Percentiles rank a stretch among this genome's conserved stretches.
Evolutionary conservation across 2,113 vertebrate genomes (phyloP).

Genomic region (Malurus alboscapulatus): DNA sequence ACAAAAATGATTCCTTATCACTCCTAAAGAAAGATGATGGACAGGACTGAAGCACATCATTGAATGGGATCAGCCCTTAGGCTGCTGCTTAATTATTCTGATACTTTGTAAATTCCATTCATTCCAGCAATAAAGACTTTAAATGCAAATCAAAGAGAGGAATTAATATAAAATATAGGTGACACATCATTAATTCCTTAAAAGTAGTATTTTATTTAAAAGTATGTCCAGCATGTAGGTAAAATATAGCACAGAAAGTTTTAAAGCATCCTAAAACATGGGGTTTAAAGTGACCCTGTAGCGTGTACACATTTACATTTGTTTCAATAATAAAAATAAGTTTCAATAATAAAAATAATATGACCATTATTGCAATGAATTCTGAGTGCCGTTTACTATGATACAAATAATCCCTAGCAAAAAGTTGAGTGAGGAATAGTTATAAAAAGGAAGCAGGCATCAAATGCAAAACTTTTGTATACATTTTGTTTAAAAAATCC

Average conservation of each 20-base stretch:
- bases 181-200: background rate
- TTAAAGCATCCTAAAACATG: background rate
- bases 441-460: background rate
- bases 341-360: background rate
- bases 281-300: background rate
- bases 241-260: background rate
- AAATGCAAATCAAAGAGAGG: background rate
- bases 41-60: background rate
- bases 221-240: background rate
- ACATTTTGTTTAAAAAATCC: background rate
- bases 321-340: background rate
- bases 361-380: background rate
- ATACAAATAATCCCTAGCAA: background rate
- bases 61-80: background rate
- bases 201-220: constrained; percentile 7
- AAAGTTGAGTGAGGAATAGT: background rate
- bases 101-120: background rate
- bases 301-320: background rate
- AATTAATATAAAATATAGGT: background rate
- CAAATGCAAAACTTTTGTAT: background rate
- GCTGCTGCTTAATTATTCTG: background rate
- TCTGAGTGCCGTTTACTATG: background rate
- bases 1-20: background rate
- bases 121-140: background rate
- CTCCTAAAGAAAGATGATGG: background rate